Base-by-base conservation (phyloP, 2,113 vertebrate species). In the Corythornis madagascariensis region DNA sequence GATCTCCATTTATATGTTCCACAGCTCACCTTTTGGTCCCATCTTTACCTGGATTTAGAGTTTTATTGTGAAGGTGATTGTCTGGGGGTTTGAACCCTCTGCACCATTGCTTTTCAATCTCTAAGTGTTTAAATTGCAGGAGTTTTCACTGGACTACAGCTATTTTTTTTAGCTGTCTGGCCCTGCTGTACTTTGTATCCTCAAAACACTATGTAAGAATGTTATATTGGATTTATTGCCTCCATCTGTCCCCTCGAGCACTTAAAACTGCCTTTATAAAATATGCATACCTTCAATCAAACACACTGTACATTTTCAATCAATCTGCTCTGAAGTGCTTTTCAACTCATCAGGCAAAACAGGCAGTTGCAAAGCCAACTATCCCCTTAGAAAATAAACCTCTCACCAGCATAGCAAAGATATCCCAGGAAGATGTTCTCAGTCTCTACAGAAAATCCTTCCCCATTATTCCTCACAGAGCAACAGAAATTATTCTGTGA, bases 251-350 rank as follows among this genome's bases (percentile, higher is more conserved):
- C 66, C 77, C 40, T 73, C 45, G 83, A 88, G 77, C 73, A 87
- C 67, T 95, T 93, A 69, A 88, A 86, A 90, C 73, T 92, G 47
- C 57, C 38, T 75, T 89, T 90, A 69, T 69, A 50, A 94, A 91
- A 88, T 73, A 89, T 63, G 64, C 35, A 42, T 73, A 61, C 38
- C 10, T 31, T 92, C 84, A 80, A 81, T 93, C 48, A 75, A 85
- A 42, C 20, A 76, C 40, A 45, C n/a, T 69, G 43, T 85, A 38
- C 56, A 40, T 91, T 73, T 76, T 60, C 88, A 89, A 42, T 61
- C 42, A 70, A 50, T 73, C 25, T 92, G 33, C 31, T 94, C 45
- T 78, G 42, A 80, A 72, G 45, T 75, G 45, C 40, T 82, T 94
- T 81, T 77, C 73, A 72, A 87, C 55, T 61, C 57, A 82, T 42